phyloP scores from a whole-genome alignment of 2,797 vertebrate genomes.

The Tapera naevia region DNA sequence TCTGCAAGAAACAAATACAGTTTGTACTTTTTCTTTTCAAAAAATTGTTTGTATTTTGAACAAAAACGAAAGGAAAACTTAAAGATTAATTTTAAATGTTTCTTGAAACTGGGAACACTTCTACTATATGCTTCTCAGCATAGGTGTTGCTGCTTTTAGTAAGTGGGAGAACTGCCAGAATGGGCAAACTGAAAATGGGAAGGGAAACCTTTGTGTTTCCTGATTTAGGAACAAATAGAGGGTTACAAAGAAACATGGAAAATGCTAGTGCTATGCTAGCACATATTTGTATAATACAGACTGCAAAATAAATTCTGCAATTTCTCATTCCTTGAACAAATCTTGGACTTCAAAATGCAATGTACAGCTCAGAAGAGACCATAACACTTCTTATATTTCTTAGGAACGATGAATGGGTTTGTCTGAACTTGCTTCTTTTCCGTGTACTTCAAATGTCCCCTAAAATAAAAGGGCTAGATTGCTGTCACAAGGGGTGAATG shows the following conservation, averaged over 20 bases:
- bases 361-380: not conserved
- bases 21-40: not conserved
- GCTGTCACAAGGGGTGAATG: not conserved
- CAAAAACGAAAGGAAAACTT: not conserved
- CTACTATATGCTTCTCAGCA: not conserved
- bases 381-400: not conserved
- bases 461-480: not conserved
- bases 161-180: not conserved
- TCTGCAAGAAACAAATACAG: not conserved
- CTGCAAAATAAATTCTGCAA: not conserved
- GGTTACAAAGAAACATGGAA: not conserved
- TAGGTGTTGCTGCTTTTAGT: not conserved
- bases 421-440: not conserved
- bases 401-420: not conserved
- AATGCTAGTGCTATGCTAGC: not conserved
- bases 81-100: not conserved
- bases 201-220: not conserved
- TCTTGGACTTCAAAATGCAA: slow-evolving; percentile 9
- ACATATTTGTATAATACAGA: not conserved
- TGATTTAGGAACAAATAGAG: not conserved
- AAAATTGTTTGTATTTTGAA: not conserved
- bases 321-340: slow-evolving; percentile 17
- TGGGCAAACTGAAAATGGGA: not conserved
- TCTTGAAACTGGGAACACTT: not conserved
- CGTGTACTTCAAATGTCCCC: not conserved